Percentiles rank a stretch among this genome's conserved stretches.
These are phyloP conservation scores for Heliothis subflexa DNA, from an alignment of 1,140 invertebrate species.

Conservation along the genomic window DNA sequence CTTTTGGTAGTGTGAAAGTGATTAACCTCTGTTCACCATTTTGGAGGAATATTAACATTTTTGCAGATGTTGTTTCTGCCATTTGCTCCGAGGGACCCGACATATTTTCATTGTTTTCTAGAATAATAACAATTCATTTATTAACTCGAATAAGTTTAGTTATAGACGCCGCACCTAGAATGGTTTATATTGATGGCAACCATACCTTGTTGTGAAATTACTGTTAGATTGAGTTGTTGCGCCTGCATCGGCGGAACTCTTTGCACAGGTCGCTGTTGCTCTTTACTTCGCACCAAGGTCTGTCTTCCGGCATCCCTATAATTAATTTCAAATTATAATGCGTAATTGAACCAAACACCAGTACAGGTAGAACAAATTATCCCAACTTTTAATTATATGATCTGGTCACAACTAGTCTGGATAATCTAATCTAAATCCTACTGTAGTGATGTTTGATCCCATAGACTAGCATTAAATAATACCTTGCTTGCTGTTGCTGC, in stretches of 20 bases:
- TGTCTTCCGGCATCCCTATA: constrained; percentile 75
- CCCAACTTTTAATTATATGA: too few species aligned
- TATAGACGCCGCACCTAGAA: too few species aligned
- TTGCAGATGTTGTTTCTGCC: constrained; percentile 88
- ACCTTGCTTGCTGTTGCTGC: constrained; percentile 66
- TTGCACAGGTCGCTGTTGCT: constrained; percentile 77
- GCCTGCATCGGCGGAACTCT: constrained; percentile 79
- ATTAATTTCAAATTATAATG: constrained; percentile 35
- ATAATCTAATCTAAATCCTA: not conserved
- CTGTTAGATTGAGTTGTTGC: constrained; percentile 59
- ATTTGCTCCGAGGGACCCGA: constrained; percentile 70
- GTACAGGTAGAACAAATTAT: too few species aligned
- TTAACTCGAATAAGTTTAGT: too few species aligned
- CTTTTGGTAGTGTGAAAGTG: constrained; percentile 92
- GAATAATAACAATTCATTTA: too few species aligned
- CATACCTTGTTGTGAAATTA: constrained; percentile 63
- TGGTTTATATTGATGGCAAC: too few species aligned
- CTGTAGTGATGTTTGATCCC: not conserved
- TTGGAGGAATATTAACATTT: constrained; percentile 91
- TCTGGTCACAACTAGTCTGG: not conserved
- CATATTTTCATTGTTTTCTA: constrained; percentile 68
- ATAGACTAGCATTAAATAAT: constrained; percentile 16
- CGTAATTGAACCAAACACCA: not conserved
- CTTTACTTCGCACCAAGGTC: constrained; percentile 80
- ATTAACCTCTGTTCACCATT: constrained; percentile 92